phyloP scores from a whole-genome alignment of 2,113 vertebrate genomes.

The Vulpes lagopus region DNA sequence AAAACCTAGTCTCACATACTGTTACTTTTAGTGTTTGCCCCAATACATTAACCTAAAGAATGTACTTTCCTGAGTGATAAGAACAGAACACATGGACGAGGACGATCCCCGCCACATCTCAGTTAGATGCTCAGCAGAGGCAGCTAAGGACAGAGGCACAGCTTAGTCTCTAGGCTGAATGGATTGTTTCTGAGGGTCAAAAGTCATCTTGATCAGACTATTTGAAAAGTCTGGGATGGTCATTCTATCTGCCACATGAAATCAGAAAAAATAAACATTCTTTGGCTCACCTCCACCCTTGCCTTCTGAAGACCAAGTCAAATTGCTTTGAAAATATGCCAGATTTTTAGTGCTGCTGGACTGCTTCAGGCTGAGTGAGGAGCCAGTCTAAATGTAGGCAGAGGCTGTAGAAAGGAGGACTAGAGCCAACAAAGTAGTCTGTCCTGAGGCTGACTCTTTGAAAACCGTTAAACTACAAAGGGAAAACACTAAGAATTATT shows the following conservation, averaged over 20 bases:
- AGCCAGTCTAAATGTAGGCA: not conserved
- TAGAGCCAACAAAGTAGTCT: not conserved
- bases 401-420: not conserved
- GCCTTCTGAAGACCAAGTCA: not conserved
- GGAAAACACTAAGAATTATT: not conserved
- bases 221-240: not conserved
- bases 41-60: not conserved
- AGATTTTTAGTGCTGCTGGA: not conserved
- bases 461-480: not conserved
- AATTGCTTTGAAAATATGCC: not conserved
- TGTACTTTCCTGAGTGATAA: not conserved
- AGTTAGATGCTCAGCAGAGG: rapidly evolving
- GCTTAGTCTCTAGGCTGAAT: not conserved
- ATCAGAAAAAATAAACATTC: not conserved
- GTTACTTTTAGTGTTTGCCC: not conserved
- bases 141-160: not conserved
- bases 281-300: not conserved
- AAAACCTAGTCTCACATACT: not conserved
- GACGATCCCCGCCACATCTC: not conserved
- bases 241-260: not conserved
- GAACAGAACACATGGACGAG: not conserved
- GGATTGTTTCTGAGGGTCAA: not conserved
- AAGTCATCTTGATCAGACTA: not conserved
- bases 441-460: not conserved
- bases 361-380: not conserved